Evolutionary conservation across 2,113 vertebrate genomes (phyloP).

Genomic region (Bungarus multicinctus): DNA sequence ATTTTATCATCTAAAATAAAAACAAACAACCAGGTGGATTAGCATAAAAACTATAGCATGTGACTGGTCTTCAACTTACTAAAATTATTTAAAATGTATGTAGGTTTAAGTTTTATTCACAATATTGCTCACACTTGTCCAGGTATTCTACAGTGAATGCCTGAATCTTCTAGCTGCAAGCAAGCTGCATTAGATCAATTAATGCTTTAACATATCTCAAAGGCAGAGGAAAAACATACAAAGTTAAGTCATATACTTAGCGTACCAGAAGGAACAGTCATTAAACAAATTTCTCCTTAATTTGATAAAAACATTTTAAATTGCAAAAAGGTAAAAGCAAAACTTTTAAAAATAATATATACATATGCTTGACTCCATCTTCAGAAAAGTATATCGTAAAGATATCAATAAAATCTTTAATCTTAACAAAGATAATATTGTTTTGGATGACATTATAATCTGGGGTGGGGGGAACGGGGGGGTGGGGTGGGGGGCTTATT

Average conservation of each 20-base stretch:
- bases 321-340: constrained; percentile 28
- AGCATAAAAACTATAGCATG: not conserved
- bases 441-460: not conserved
- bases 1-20: not conserved
- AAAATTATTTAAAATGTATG: not conserved
- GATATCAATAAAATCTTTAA: not conserved
- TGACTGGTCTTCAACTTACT: not conserved
- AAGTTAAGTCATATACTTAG: constrained; percentile 12
- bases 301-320: not conserved
- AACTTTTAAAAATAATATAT: constrained; percentile 14
- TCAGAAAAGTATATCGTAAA: not conserved
- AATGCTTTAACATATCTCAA: constrained; percentile 4
- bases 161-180: constrained; percentile 7
- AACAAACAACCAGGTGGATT: constrained; percentile 5
- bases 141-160: not conserved
- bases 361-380: constrained; percentile 14
- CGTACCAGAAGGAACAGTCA: not conserved
- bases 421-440: not conserved
- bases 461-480: rapidly evolving
- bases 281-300: constrained; percentile 32
- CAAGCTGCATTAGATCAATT: not conserved
- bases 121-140: not conserved
- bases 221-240: constrained; percentile 16
- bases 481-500: not conserved
- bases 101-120: not conserved